phyloP scores from a whole-genome alignment of 2,113 vertebrate species.

The Irena cyanogastra region DNA sequence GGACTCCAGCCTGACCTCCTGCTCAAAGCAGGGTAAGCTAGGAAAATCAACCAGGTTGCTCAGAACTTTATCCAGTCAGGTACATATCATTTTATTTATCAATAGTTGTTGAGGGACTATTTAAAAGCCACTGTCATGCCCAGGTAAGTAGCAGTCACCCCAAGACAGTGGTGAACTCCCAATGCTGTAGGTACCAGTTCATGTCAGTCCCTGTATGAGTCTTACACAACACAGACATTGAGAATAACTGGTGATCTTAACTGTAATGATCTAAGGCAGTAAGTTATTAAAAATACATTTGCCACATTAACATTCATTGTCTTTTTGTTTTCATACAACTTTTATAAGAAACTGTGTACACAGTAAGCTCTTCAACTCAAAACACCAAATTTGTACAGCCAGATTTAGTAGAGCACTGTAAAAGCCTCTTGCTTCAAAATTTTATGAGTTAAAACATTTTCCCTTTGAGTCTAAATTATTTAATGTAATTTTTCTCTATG shows the following conservation, averaged over 20 bases:
- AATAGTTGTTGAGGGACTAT: neutral
- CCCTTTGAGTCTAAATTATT: neutral
- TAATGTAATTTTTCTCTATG: neutral
- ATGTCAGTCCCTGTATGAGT: fast-evolving
- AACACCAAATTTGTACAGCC: neutral
- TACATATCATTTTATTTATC: neutral
- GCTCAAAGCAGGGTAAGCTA: neutral
- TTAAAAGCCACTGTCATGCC: neutral
- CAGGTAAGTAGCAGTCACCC: neutral
- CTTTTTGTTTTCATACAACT: neutral
- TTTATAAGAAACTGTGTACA: neutral
- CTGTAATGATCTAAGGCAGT: neutral
- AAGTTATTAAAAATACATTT: neutral
- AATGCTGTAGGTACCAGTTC: fast-evolving
- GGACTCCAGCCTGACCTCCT: neutral
- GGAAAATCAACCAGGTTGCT: neutral
- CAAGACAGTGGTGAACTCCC: neutral
- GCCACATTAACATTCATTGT: neutral
- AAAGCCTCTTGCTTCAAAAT: neutral
- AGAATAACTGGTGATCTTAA: neutral
- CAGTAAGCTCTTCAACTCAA: neutral
- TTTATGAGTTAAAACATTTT: neutral
- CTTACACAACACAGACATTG: neutral
- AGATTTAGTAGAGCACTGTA: neutral
- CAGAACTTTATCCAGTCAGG: neutral